Conservation (phyloP, 2,888 invertebrate species). For the Amiota minor region DNA sequence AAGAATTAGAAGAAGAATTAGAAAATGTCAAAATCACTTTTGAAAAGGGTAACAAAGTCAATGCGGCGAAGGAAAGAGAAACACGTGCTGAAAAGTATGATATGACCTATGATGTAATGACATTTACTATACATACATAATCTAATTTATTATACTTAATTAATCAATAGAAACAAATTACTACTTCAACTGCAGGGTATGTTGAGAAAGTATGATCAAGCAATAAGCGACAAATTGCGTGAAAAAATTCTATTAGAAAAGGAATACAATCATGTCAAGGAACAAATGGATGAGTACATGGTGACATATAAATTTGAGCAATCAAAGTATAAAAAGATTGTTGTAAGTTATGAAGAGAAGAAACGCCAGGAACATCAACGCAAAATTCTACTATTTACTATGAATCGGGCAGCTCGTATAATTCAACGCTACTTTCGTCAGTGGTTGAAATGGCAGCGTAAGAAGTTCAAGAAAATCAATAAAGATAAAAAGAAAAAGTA, state of each 20-base stretch:
- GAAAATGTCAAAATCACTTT: background rate
- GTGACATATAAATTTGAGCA: background rate
- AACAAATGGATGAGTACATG: background rate
- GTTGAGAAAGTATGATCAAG: background rate
- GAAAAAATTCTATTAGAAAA: background rate
- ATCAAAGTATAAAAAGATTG: background rate
- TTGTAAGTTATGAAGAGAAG: background rate
- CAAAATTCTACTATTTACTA: background rate
- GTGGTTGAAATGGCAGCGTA: background rate
- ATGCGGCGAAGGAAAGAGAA: background rate
- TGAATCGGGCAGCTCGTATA: slow-evolving; percentile 3
- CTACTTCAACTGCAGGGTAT: background rate
- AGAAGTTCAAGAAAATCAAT: background rate
- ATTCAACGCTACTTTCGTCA: background rate
- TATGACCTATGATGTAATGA: too few relatives aligned
- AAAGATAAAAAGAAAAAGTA: background rate
- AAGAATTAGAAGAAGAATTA: background rate
- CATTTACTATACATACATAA: too few relatives aligned
- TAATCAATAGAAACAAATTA: background rate
- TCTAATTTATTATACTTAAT: too few relatives aligned
- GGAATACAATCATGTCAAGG: background rate
- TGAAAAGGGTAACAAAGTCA: background rate
- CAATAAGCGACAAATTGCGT: background rate
- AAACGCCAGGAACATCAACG: background rate
- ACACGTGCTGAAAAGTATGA: background rate